Conservation (phyloP, 2,113 vertebrate genomes). For the Cyphomyrus plagiostoma region DNA sequence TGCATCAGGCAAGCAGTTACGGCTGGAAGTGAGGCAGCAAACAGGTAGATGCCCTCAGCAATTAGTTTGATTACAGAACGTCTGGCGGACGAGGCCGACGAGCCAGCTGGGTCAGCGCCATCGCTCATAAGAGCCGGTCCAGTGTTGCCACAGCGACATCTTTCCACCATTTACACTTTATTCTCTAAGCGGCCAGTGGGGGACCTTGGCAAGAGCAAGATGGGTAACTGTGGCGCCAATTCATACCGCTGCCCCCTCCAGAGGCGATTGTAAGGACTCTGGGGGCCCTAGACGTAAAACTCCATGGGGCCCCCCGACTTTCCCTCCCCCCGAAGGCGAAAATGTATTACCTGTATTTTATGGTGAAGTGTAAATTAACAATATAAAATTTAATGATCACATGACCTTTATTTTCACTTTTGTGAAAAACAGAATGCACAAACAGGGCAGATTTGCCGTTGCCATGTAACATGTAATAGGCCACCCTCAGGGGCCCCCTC, state of each 20-base stretch:
- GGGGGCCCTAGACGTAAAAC: background rate
- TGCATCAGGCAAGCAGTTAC: background rate
- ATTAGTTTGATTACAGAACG: slow-evolving; percentile 2
- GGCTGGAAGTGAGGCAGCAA: background rate
- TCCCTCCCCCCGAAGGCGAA: background rate
- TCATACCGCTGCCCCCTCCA: background rate
- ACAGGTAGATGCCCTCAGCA: background rate
- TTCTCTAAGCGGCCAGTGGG: background rate
- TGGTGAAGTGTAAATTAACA: background rate
- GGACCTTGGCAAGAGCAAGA: background rate
- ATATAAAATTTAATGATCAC: background rate
- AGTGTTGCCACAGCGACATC: background rate
- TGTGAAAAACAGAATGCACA: background rate
- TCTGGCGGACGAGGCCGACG: background rate
- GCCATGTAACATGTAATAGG: background rate
- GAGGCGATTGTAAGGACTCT: background rate
- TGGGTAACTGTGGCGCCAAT: background rate
- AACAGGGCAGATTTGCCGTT: background rate
- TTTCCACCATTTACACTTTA: background rate
- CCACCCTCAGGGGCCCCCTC: background rate
- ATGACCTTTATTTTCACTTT: background rate
- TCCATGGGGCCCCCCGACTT: background rate
- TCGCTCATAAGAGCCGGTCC: background rate
- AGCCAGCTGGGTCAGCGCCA: background rate
- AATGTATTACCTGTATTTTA: background rate